phyloP scores from a whole-genome alignment of 92 coral and sea anemone genomes.

The Actinernus sp. region DNA sequence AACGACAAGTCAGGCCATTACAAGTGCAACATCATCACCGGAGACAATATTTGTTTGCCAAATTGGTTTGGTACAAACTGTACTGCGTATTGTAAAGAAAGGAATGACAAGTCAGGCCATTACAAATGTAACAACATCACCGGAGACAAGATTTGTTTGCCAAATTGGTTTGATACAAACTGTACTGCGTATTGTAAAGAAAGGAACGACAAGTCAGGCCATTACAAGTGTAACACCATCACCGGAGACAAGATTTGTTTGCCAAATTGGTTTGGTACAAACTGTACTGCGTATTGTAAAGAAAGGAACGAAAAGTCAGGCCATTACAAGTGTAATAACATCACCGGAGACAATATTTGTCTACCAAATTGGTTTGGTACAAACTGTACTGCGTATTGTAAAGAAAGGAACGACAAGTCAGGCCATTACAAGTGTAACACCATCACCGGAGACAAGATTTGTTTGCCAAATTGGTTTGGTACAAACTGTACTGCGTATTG shows the following conservation, averaged over 20 bases:
- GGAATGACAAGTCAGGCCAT: conserved; percentile 51
- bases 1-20: conserved; percentile 30
- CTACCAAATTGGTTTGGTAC: conserved; percentile 60
- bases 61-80: conserved; percentile 32
- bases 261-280: conserved; percentile 63
- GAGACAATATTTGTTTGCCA: conserved; percentile 27
- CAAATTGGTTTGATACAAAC: conserved; percentile 70
- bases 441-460: conserved; percentile 44
- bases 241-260: conserved; percentile 61
- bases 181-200: conserved; percentile 55
- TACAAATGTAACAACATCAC: conserved; percentile 50
- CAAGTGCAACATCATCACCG: conserved; percentile 40
- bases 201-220: conserved; percentile 19
- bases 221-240: conserved; percentile 54
- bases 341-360: conserved; percentile 51
- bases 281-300: conserved; percentile 59
- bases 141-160: conserved; percentile 48
- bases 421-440: conserved; percentile 62
- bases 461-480: conserved; percentile 69
- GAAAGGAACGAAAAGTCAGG: conserved; percentile 25
- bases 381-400: conserved; percentile 53
- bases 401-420: conserved; percentile 17
- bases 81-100: conserved; percentile 11
- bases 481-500: conserved; percentile 63
- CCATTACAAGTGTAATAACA: conserved; percentile 60